Percentiles rank a stretch among this genome's conserved stretches.
Evolutionary conservation across 2,113 vertebrate genomes (phyloP).

Genomic region (Rostratula benghalensis): DNA sequence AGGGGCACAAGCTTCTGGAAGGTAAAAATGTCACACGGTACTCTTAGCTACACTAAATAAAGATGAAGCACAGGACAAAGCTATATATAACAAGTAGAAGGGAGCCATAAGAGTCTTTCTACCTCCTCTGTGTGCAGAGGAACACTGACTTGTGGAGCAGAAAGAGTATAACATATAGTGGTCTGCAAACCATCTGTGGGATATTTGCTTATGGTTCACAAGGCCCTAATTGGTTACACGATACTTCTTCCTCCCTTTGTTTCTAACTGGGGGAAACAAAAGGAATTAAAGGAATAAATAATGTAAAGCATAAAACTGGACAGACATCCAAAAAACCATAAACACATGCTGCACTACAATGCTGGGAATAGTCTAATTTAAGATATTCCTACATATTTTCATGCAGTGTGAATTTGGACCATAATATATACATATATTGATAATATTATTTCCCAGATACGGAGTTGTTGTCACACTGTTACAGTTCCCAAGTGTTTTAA

Average conservation of each 20-base stretch:
- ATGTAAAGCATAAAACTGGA: neutral
- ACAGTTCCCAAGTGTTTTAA: neutral
- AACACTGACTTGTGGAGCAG: neutral
- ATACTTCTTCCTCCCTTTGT: neutral
- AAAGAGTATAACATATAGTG: fast-evolving
- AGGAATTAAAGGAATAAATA: neutral
- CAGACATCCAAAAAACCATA: neutral
- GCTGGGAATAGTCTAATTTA: neutral
- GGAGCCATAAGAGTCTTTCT: fast-evolving
- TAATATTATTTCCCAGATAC: neutral
- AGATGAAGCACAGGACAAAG: neutral
- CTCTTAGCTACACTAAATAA: neutral
- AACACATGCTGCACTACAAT: neutral
- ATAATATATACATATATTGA: neutral
- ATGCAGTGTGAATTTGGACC: neutral
- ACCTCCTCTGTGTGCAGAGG: neutral
- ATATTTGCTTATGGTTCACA: neutral
- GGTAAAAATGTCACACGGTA: neutral
- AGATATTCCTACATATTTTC: neutral
- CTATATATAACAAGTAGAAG: fast-evolving
- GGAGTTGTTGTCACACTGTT: too few species aligned
- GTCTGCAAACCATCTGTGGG: neutral
- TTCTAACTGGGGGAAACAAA: neutral
- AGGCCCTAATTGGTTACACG: neutral
- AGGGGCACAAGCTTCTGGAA: neutral